phyloP scores from a whole-genome alignment of 1,140 invertebrate genomes.

The Oryctes rhinoceros region DNA sequence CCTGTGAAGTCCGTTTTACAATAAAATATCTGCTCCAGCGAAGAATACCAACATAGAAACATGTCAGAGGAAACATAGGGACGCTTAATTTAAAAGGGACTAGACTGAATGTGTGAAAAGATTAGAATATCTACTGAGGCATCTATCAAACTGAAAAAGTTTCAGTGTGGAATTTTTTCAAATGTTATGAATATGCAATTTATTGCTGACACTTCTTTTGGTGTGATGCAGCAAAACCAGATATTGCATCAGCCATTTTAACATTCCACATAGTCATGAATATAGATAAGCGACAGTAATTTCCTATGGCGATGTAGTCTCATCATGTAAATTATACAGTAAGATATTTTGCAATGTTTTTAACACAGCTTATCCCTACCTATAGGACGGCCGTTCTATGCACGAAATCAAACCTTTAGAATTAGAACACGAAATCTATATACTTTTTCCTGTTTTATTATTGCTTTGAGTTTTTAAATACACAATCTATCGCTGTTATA shows the following conservation, averaged over 20 bases:
- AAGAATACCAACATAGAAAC: too few relatives aligned
- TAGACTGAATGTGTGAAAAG: not conserved
- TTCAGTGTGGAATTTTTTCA: constrained; percentile 7
- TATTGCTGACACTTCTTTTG: not conserved
- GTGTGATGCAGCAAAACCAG: constrained; percentile 21
- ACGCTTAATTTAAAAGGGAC: not conserved
- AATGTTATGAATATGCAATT: not conserved
- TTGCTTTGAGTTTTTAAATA: too few relatives aligned
- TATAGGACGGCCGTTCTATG: not conserved
- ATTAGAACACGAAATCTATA: not conserved
- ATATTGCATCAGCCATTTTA: constrained; percentile 17
- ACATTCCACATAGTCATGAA: not conserved
- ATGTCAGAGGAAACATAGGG: not conserved
- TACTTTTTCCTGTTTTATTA: not conserved
- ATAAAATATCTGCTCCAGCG: too few relatives aligned
- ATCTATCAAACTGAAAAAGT: not conserved
- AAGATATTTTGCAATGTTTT: not conserved
- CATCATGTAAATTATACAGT: not conserved
- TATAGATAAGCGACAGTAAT: constrained; percentile 1
- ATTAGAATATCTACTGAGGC: not conserved
- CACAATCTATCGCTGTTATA: too few relatives aligned
- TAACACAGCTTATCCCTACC: not conserved
- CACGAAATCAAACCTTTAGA: not conserved
- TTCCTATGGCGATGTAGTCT: not conserved
- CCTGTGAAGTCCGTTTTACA: too few relatives aligned